Evolutionary conservation across 2,113 vertebrate genomes (phyloP), one percentile per base, ranked within the genome.

Genomic region (Hyaena hyaena): DNA sequence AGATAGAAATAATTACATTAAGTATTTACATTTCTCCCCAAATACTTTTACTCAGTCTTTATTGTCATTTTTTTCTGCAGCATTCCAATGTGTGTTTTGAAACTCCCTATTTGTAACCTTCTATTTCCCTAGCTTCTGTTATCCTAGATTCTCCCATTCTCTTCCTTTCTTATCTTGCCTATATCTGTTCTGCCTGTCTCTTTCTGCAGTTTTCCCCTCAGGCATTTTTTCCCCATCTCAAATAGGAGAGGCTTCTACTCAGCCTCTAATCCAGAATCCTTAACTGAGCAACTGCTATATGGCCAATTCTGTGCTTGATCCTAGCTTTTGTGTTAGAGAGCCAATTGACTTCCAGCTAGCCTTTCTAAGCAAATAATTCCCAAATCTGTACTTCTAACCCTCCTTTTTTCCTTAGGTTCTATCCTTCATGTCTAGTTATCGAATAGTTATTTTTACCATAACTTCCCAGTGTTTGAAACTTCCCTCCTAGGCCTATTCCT

Each of bases 1-100:
- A 74, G 50, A 26, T 90, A 82, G 28, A 95, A 89, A 58, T 94
- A 81, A 89, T 76, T 81, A 94, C 50, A 45, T 73, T 81, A 94
- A 74, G 73, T 97, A 95, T 53, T 90, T 95, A 83, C n/a, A 31
- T 39, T 28, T 21, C 23, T 11, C 53, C 16, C 45, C 68, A 91
- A 48, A 43, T n/a, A 61, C 53, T 53, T 85, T 85, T 80, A n/a
- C 35, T 90, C 24, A 35, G 53, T 92, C 50, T 76, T 87, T 55
- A 66, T 82, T 91, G 21, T 91, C 63, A 79, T 71, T 65, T 96
- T 74, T 94, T 55, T 94, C 26, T 91, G 14, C 19, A 93, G 71
- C 63, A 45, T 88, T 88, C 19, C 73, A 7, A 31, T 50, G 24
- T 82, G 28, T 48, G 81, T 95, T 91, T 63, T 50, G 17, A 43